Evolutionary conservation across 2,888 invertebrate genomes (phyloP), one percentile per base, ranked within the genome.

Genomic region (Macrostomum cliftonense): DNA sequence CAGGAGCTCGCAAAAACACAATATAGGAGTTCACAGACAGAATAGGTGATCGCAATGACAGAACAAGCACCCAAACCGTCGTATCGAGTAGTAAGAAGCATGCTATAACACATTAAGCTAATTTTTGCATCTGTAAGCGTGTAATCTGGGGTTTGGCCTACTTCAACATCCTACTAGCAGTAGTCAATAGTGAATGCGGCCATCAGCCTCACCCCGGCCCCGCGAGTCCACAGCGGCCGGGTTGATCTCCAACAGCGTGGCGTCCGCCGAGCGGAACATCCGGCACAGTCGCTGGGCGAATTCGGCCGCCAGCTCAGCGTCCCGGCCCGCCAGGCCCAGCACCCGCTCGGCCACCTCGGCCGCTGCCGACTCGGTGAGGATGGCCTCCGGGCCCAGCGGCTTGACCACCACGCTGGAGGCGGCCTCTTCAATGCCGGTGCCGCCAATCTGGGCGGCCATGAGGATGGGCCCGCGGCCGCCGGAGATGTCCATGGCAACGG

Each of bases 361-460:
- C 50, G 28, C n/a, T 4, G 36, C 36, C 48, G 54, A 2, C 16
- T 9, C n/a, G 52, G 52, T 7, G 5, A 19, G 14, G 9, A 12
- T 11, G 53, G 46, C 19, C 14, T 38, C 47, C 13, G 19, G 19
- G 40, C 16, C 40, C 40, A 19, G 19, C 40, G 19, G 19, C 16
- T 9, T 4, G 40, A 11, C n/a, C 13, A 36, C 28, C 28, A 28
- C 28, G 28, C 28, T 28, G 28, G 43, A 14, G 5, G 54, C 54
- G 4, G 58, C 54, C 19, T 47, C 38, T 38, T 53, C 54, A 17
- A 53, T 53, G n/a, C 58, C 46, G 28, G 58, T 38, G 17, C 54
- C 54, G 28, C 54, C 54, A 19, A 57, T 37, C 14, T 43, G 12
- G n/a, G 49, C 36, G 36, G 20, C 20, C 14, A 53, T 56, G 12